Conservation (phyloP, 2,113 vertebrate species). For the Romanogobio albipinnatus region DNA sequence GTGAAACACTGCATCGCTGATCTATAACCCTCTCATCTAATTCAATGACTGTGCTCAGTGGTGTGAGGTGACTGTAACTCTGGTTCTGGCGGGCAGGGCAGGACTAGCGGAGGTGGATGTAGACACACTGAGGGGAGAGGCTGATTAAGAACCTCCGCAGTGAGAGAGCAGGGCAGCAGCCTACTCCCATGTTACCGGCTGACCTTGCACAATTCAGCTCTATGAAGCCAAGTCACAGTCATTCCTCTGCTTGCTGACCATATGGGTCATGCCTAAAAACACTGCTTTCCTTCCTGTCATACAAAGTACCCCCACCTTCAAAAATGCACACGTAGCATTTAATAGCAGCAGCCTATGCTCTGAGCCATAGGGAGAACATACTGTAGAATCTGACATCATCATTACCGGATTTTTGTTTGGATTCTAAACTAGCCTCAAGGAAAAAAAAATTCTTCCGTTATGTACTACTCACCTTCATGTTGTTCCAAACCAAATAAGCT, state of each 20-base stretch:
- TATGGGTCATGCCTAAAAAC: constrained; percentile 53
- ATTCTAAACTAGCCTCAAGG: constrained; percentile 2
- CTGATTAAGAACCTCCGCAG: constrained; percentile 55
- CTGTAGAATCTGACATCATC: constrained; percentile 1
- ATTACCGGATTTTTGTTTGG: not conserved
- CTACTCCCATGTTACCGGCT: constrained; percentile 54
- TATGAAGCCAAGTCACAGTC: constrained; percentile 48
- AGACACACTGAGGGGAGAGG: constrained; percentile 44
- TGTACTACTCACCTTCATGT: not conserved
- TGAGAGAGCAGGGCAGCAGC: constrained; percentile 31
- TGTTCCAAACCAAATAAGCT: not conserved
- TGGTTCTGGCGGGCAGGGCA: constrained; percentile 38
- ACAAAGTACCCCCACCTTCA: constrained; percentile 15
- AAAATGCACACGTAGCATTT: constrained; percentile 46
- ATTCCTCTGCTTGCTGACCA: constrained; percentile 53
- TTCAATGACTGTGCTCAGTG: constrained; percentile 38
- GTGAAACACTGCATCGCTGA: constrained; percentile 27
- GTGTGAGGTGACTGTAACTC: constrained; percentile 44
- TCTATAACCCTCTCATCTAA: constrained; percentile 49
- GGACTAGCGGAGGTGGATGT: constrained; percentile 50
- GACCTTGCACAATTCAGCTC: constrained; percentile 58
- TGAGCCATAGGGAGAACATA: constrained; percentile 8
- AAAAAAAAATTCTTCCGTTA: not conserved
- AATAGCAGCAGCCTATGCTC: constrained; percentile 17
- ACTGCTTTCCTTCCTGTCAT: constrained; percentile 37